Conservation (phyloP, 1,140 invertebrate species). For the Oncopodura yosiiana region DNA sequence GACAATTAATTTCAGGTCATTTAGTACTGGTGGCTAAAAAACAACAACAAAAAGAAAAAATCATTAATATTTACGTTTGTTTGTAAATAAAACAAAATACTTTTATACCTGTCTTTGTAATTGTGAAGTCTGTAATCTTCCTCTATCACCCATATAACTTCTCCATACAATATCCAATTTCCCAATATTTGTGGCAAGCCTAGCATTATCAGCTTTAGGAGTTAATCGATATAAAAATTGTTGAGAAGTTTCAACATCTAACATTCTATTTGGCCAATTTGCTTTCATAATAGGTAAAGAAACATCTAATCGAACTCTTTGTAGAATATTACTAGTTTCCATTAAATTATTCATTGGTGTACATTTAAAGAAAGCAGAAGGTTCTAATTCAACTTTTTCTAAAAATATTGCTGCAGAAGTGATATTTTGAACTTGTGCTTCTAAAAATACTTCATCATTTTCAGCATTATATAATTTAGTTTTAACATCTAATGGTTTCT, state of each 20-base stretch:
- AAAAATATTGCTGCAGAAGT: constrained; percentile 78
- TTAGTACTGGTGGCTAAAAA: constrained; percentile 24
- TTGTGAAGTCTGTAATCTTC: constrained; percentile 89
- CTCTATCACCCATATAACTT: constrained; percentile 87
- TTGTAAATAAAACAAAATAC: constrained; percentile 11
- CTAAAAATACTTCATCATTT: constrained; percentile 91
- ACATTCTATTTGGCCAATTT: constrained; percentile 23
- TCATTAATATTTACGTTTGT: too few species aligned
- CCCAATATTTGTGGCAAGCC: constrained; percentile 79
- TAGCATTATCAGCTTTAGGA: constrained; percentile 60
- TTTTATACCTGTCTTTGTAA: constrained; percentile 68
- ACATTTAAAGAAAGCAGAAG: constrained; percentile 73
- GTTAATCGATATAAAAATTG: constrained; percentile 89
- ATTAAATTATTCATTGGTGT: not conserved
- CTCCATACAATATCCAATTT: constrained; percentile 97
- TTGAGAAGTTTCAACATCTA: constrained; percentile 48
- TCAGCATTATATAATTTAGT: constrained; percentile 97
- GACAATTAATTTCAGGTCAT: constrained; percentile 29
- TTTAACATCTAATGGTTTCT: constrained; percentile 95
- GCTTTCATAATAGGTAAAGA: too few species aligned
- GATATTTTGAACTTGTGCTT: constrained; percentile 93
- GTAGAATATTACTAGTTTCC: not conserved
- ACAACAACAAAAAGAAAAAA: constrained; percentile 12
- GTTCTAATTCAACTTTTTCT: constrained; percentile 83
- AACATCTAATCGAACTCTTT: too few species aligned